These are phyloP conservation scores for Cephus nigrinus DNA, from an alignment of 2,888 invertebrate species.

Conservation along the genomic window DNA sequence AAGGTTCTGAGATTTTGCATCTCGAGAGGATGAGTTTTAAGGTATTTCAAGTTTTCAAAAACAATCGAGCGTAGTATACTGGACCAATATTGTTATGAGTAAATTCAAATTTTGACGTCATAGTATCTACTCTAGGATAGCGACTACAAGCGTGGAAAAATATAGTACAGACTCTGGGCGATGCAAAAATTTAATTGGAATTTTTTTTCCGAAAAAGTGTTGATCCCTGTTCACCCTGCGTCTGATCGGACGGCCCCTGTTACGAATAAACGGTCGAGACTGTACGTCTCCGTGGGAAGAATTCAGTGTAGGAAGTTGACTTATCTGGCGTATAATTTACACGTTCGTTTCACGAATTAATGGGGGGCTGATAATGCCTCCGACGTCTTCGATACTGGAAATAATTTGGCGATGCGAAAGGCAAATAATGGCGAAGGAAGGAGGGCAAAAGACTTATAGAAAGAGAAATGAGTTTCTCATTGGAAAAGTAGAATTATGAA, in stretches of 20 bases:
- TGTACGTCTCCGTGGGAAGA: background rate
- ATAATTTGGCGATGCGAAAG: background rate
- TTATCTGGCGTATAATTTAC: background rate
- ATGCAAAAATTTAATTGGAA: slow-evolving; percentile 22
- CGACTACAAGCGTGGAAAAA: slow-evolving; percentile 26
- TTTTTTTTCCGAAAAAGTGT: background rate
- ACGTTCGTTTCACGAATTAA: background rate
- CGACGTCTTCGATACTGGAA: background rate
- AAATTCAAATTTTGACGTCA: background rate
- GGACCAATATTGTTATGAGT: background rate
- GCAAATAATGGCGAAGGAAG: background rate
- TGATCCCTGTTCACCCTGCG: background rate
- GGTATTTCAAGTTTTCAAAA: background rate
- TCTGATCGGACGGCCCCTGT: background rate
- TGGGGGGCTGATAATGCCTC: background rate
- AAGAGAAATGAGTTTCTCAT: background rate
- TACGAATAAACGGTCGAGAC: background rate
- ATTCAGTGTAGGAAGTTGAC: background rate
- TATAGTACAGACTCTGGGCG: slow-evolving; percentile 17
- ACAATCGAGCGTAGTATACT: background rate
- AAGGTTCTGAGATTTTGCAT: background rate
- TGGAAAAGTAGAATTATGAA: background rate
- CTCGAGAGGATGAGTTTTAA: background rate
- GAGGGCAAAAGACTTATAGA: background rate
- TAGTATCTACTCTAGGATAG: slow-evolving; percentile 11